A percentile compares a stretch with the other conserved stretches of the same genome.
Conservation (phyloP, 1,140 invertebrate genomes). For the Thaumetopoea pityocampa region DNA sequence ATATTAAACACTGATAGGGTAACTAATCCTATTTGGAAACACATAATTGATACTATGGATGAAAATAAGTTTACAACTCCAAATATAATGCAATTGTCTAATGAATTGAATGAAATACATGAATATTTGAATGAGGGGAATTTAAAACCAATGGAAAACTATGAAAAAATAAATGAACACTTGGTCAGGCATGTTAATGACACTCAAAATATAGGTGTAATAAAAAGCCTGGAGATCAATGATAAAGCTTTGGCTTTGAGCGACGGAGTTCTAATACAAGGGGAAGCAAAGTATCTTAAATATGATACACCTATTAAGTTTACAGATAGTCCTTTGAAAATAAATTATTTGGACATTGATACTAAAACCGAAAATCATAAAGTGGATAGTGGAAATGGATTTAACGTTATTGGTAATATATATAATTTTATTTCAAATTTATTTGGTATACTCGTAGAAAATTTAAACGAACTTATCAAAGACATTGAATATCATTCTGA, state of each 20-base stretch:
- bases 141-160: not conserved
- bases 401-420: too few relatives aligned
- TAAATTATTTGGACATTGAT: too few relatives aligned
- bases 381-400: too few relatives aligned
- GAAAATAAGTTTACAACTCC: slow-evolving; percentile 21
- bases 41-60: slow-evolving; percentile 2
- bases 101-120: slow-evolving; percentile 13
- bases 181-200: not conserved
- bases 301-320: slow-evolving; percentile 3
- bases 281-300: slow-evolving; percentile 11
- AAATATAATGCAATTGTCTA: slow-evolving; percentile 6
- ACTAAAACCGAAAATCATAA: too few relatives aligned
- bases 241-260: slow-evolving; percentile 9
- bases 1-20: slow-evolving; percentile 26
- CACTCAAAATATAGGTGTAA: not conserved
- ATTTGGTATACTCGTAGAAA: too few relatives aligned
- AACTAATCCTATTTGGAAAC: slow-evolving; percentile 9
- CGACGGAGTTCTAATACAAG: slow-evolving; percentile 8
- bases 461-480: too few relatives aligned
- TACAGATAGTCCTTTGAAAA: too few relatives aligned
- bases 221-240: slow-evolving; percentile 7
- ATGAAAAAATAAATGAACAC: too few relatives aligned
- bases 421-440: too few relatives aligned
- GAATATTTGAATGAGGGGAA: not conserved
- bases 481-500: too few relatives aligned